phyloP scores from a whole-genome alignment of 2,113 vertebrate genomes.

The Ammodytes dubius region DNA sequence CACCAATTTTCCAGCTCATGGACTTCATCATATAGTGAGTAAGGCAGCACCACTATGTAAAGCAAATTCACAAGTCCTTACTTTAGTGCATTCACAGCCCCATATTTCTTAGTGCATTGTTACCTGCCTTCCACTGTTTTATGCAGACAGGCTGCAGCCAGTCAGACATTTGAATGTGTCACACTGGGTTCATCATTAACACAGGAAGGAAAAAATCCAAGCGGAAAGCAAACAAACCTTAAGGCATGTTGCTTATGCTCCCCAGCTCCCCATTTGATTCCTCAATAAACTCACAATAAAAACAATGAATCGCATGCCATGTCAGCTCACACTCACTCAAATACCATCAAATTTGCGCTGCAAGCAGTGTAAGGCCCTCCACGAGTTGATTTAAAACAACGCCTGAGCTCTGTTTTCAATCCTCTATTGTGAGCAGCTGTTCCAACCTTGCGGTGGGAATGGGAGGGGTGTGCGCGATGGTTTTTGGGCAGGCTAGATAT shows the following conservation, averaged over 20 bases:
- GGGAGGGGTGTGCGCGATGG: constrained; percentile 35
- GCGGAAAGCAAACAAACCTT: constrained; percentile 68
- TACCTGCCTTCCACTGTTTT: constrained; percentile 28
- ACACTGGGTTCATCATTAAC: constrained; percentile 65
- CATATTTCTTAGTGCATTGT: constrained; percentile 13
- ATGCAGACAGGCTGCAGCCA: constrained; percentile 41
- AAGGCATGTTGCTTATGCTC: constrained; percentile 55
- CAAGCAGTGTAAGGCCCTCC: constrained; percentile 25
- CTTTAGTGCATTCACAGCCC: background rate
- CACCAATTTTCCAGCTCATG: constrained; percentile 78
- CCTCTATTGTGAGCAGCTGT: constrained; percentile 58
- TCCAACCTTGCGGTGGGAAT: constrained; percentile 60
- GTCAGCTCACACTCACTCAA: constrained; percentile 58
- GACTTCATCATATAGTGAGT: constrained; percentile 67
- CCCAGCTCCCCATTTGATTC: constrained; percentile 56
- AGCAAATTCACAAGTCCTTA: constrained; percentile 28
- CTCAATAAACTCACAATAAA: constrained; percentile 59
- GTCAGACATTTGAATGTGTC: constrained; percentile 63
- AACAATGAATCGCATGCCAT: constrained; percentile 65
- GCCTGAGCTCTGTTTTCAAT: constrained; percentile 66
- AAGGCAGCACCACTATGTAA: constrained; percentile 34
- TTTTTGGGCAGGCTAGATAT: constrained; percentile 59
- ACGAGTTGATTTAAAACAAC: constrained; percentile 55
- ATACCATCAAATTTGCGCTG: constrained; percentile 41
- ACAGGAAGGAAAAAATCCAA: constrained; percentile 39